These are phyloP conservation scores for Trichonephila clavata DNA, from an alignment of 1,140 invertebrate genomes.

Conservation along the genomic window DNA sequence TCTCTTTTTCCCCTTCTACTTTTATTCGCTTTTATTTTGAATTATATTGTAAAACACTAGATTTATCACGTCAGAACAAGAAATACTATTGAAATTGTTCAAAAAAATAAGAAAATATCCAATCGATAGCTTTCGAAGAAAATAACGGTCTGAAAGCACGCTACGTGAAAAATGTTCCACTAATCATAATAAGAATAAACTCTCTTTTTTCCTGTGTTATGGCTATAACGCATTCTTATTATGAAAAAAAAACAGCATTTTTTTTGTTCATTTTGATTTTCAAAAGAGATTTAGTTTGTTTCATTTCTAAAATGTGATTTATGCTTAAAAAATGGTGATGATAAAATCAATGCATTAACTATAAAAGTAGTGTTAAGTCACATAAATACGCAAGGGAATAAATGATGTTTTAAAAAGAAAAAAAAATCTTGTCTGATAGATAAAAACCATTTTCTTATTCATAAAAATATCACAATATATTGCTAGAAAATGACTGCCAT, in stretches of 20 bases:
- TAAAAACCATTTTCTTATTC: too few relatives aligned
- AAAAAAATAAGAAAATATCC: neutral
- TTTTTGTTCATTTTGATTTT: neutral
- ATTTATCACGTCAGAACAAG: too few relatives aligned
- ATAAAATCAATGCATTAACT: slow-evolving; percentile 8
- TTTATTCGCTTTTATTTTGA: too few relatives aligned
- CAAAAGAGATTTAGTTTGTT: neutral
- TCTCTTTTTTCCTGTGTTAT: neutral
- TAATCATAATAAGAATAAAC: neutral
- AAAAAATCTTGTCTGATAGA: too few relatives aligned
- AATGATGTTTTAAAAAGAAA: neutral
- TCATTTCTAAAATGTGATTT: neutral
- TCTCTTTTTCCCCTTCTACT: too few relatives aligned
- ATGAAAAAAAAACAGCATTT: neutral
- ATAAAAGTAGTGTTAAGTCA: neutral
- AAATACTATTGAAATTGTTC: too few relatives aligned
- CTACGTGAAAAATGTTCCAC: neutral
- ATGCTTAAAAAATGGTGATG: neutral
- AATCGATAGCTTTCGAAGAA: neutral
- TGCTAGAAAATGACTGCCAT: too few relatives aligned
- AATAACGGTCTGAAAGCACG: neutral
- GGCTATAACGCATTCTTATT: neutral
- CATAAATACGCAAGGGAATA: neutral
- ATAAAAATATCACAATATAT: too few relatives aligned
- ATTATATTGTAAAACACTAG: too few relatives aligned